Conservation (phyloP, 2,113 vertebrate species). For the Rhinoderma darwinii region DNA sequence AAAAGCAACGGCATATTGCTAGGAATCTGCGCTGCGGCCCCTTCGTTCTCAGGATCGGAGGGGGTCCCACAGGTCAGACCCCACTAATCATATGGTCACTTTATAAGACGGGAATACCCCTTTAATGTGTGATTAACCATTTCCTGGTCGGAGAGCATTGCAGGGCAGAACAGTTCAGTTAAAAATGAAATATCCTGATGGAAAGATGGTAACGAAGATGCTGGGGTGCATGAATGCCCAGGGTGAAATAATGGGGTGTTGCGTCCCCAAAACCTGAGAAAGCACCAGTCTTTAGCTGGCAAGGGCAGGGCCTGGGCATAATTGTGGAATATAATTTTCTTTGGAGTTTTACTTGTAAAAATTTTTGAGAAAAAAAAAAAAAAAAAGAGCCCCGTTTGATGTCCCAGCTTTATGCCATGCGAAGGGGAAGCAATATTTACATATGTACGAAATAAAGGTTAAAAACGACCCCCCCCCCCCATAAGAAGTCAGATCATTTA, state of each 20-base stretch:
- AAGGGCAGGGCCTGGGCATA: slow-evolving; percentile 29
- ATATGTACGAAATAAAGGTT: slow-evolving; percentile 33
- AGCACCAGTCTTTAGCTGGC: slow-evolving; percentile 38
- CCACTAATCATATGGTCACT: too few relatives aligned
- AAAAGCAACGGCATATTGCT: too few relatives aligned
- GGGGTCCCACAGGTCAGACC: too few relatives aligned
- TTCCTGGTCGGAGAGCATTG: background rate
- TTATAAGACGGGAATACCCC: too few relatives aligned
- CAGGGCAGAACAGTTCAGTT: background rate
- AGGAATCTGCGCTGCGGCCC: too few relatives aligned
- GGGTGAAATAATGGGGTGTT: slow-evolving; percentile 45
- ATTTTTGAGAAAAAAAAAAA: background rate
- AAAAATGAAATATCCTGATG: background rate
- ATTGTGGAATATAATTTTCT: slow-evolving; percentile 12
- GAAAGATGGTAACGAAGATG: background rate
- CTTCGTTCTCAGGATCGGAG: too few relatives aligned
- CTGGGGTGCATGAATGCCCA: slow-evolving; percentile 34
- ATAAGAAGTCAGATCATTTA: background rate
- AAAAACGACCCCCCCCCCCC: slow-evolving; percentile 18
- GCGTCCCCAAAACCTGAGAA: slow-evolving; percentile 53
- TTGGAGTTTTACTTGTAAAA: slow-evolving; percentile 12
- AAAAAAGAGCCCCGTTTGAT: background rate
- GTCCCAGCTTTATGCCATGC: background rate
- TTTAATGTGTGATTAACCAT: background rate
- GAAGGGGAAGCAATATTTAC: slow-evolving; percentile 40